phyloP scores from a whole-genome alignment of 2,888 invertebrate species.

The Drosophila nr. perissopoda region DNA sequence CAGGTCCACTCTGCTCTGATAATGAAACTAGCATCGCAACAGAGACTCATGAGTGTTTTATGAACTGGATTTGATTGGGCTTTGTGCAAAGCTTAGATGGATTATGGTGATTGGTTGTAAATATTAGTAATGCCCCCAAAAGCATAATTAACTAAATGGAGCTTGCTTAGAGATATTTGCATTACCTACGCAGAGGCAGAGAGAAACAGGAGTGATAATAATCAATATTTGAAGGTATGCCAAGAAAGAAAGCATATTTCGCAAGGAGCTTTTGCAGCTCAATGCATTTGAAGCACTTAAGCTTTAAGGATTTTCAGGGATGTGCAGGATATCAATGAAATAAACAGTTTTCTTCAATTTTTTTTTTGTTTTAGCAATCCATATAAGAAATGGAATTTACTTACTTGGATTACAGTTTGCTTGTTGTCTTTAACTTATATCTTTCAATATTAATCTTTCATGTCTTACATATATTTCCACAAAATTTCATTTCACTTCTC shows the following conservation, averaged over 20 bases:
- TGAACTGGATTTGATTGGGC: conserved; percentile 64
- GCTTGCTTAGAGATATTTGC: conserved; percentile 1
- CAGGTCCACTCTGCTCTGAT: conserved; percentile 28
- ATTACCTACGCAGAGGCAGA: background rate
- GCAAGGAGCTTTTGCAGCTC: background rate
- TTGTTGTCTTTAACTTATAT: background rate
- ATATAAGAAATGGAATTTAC: background rate
- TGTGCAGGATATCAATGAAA: background rate
- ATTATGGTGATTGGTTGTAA: conserved; percentile 60
- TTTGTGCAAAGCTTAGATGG: conserved; percentile 48
- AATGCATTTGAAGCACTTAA: background rate
- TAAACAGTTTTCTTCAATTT: background rate
- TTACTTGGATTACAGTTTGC: background rate
- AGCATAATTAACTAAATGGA: conserved; percentile 15
- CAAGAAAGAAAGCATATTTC: background rate
- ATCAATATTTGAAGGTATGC: background rate
- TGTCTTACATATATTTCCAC: background rate
- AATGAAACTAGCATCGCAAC: conserved; percentile 22
- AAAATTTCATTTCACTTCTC: background rate
- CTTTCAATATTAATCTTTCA: background rate
- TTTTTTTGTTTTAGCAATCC: background rate
- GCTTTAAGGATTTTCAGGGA: background rate
- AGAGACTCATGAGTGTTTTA: conserved; percentile 86
- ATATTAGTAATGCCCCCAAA: conserved; percentile 12
- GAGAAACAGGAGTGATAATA: background rate